phyloP scores from a whole-genome alignment of 2,797 vertebrate genomes.

The Melanotaenia trifasciata region DNA sequence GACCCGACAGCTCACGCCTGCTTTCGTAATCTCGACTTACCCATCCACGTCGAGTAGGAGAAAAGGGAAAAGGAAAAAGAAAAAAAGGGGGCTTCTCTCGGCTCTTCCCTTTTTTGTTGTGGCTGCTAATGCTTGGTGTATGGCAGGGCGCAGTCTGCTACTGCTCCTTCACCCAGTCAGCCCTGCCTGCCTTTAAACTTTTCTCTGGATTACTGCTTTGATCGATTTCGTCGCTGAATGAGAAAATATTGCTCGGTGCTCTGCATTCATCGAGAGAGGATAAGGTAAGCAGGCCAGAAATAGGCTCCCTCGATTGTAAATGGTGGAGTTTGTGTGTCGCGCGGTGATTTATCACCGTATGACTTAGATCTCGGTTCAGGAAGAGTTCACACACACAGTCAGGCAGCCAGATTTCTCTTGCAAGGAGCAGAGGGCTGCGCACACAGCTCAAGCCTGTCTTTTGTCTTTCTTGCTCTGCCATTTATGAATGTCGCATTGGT shows the following conservation, averaged over 20 bases:
- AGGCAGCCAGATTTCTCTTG: conserved; percentile 77
- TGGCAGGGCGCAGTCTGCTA: conserved; percentile 74
- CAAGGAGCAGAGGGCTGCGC: conserved; percentile 68
- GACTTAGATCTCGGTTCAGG: conserved; percentile 99
- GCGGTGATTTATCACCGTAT: conserved; percentile 99
- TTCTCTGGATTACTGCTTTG: conserved; percentile 84
- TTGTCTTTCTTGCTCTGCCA: conserved; percentile 69
- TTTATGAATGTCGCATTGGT: conserved; percentile 63
- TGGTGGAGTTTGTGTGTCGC: conserved; percentile 95
- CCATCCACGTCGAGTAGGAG: conserved; percentile 80
- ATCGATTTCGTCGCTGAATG: conserved; percentile 89
- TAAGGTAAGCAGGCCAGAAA: conserved; percentile 98
- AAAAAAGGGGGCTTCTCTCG: conserved; percentile 70
- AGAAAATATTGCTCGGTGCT: conserved; percentile 87
- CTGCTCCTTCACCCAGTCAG: conserved; percentile 63
- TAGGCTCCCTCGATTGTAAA: conserved; percentile 92
- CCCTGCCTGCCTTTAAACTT: conserved; percentile 77
- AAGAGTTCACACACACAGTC: conserved; percentile 94
- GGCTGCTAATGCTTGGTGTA: conserved; percentile 74
- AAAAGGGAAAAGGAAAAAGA: conserved; percentile 57
- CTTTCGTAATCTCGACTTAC: conserved; percentile 84
- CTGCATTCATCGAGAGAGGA: conserved; percentile 94
- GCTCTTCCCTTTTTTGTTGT: conserved; percentile 81
- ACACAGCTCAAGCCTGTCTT: conserved; percentile 67
- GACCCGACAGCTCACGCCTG: conserved; percentile 79